Conservation (phyloP, 1,140 invertebrate species). For the Eueides isabella region DNA sequence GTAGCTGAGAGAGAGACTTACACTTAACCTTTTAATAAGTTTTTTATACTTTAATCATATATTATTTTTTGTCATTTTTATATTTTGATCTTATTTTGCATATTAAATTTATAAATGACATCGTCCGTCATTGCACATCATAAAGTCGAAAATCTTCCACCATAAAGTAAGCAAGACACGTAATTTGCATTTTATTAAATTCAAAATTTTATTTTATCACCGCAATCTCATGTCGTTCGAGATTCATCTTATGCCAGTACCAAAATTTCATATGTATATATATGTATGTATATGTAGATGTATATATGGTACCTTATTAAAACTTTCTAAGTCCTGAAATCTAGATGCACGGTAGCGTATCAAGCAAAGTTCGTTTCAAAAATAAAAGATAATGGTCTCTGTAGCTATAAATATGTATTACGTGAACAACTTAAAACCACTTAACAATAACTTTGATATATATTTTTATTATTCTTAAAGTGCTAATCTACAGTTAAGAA, state of each 20-base stretch:
- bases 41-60: too few species aligned
- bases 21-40: too few species aligned
- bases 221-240: slow-evolving; percentile 25
- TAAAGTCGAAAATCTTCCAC: slow-evolving; percentile 32
- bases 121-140: not conserved
- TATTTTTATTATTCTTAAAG: too few species aligned
- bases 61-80: too few species aligned
- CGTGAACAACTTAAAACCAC: too few species aligned
- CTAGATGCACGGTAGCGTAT: not conserved
- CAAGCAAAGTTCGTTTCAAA: not conserved
- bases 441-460: too few species aligned
- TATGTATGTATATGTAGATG: not conserved
- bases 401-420: too few species aligned
- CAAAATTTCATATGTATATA: not conserved
- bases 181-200: slow-evolving; percentile 53
- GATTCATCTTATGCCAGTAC: slow-evolving; percentile 16
- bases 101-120: not conserved
- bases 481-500: too few species aligned
- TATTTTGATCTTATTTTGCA: not conserved
- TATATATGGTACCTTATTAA: not conserved
- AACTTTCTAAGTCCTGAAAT: not conserved
- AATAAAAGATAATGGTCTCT: too few species aligned
- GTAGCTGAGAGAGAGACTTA: too few species aligned
- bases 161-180: slow-evolving; percentile 41
- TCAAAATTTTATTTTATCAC: slow-evolving; percentile 47